Percentiles rank a stretch among this genome's conserved stretches.
Evolutionary conservation across 2,113 vertebrate species (phyloP).

Genomic region (Clarias gariepinus): DNA sequence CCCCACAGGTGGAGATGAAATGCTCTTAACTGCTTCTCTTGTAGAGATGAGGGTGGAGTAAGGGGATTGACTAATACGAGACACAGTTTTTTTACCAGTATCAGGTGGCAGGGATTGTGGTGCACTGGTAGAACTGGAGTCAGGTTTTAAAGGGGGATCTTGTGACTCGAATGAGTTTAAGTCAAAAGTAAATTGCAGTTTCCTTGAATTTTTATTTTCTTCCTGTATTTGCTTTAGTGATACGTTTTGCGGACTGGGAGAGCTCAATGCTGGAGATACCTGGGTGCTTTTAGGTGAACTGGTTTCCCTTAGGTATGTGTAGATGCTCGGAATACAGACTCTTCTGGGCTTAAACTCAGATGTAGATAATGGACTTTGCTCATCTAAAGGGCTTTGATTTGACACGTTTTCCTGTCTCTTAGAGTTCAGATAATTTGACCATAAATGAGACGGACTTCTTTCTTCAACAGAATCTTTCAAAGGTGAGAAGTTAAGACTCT

Average conservation of each 20-base stretch:
- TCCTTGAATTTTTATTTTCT: constrained; percentile 28
- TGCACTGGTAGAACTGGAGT: constrained; percentile 29
- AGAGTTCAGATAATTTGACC: constrained; percentile 59
- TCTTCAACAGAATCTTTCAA: constrained; percentile 54
- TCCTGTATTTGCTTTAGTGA: constrained; percentile 47
- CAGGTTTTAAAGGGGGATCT: constrained; percentile 43
- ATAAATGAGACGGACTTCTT: constrained; percentile 58
- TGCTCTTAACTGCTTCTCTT: constrained; percentile 54
- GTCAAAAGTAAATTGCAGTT: constrained; percentile 48
- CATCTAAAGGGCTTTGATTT: constrained; percentile 22
- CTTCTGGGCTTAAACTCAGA: constrained; percentile 45
- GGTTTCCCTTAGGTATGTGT: constrained; percentile 61
- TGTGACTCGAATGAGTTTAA: constrained; percentile 41
- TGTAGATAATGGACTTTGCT: constrained; percentile 44
- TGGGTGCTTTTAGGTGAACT: constrained; percentile 42
- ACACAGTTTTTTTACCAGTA: constrained; percentile 59
- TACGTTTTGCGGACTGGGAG: constrained; percentile 45
- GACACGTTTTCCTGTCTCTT: constrained; percentile 29
- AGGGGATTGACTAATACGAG: constrained; percentile 67
- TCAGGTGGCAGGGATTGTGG: constrained; percentile 62
- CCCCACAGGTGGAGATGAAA: constrained; percentile 42
- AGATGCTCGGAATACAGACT: constrained; percentile 56
- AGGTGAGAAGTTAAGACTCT: constrained; percentile 49
- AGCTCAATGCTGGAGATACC: constrained; percentile 36
- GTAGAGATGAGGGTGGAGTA: constrained; percentile 68